Base-by-base conservation (phyloP, 1,140 invertebrate species). In the Eciton burchellii region DNA sequence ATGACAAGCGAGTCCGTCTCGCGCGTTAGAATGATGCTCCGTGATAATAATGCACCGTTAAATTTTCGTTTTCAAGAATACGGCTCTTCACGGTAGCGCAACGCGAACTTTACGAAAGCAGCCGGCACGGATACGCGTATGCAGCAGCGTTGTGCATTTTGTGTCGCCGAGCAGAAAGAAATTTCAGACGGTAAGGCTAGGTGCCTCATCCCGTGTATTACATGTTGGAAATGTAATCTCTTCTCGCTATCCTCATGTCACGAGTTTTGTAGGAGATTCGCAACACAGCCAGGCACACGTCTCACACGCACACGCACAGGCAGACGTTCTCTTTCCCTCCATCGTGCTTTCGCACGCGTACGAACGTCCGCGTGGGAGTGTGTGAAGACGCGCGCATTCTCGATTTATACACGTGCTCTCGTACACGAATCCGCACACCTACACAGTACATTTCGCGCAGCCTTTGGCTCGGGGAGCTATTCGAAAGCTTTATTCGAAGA, bases 401-500 rank as follows among this genome's bases (percentile, higher is more conserved):
- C 63, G 63, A 79, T 79, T 70, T 70, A 57, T 79, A 79, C 24
- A 56, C 35, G 19, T 65, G 43, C 19, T 63, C 19, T 16, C 16
- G 47, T 26, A 62, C 62, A n/a, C 63, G 74, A 70, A 52, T 68
- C 26, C 52, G 63, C 41, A 45, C 35, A 79, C 41, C 16, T 24
- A 57, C 45, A 79, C 63, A 79, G 11, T 79, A 29, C 68, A 79
- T 79, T 70, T 79, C 74, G 63, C 63, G 41, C 63, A 70, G 74
- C 74, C 74, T 79, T 79, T 79, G 74, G 74, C 74, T 79, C 49
- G 63, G n/a, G n/a, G 65, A 79, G 74, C 74, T 70, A 79, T 79
- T 70, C 49, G 74, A 70, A 79, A 79, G 74, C 74, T 79, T 79
- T 79, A 79, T 79, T 79, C 74, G 74, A 79, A 70, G 63, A 79